Evolutionary conservation across 1,140 invertebrate genomes (phyloP).

Genomic region (Rhynchophorus ferrugineus): DNA sequence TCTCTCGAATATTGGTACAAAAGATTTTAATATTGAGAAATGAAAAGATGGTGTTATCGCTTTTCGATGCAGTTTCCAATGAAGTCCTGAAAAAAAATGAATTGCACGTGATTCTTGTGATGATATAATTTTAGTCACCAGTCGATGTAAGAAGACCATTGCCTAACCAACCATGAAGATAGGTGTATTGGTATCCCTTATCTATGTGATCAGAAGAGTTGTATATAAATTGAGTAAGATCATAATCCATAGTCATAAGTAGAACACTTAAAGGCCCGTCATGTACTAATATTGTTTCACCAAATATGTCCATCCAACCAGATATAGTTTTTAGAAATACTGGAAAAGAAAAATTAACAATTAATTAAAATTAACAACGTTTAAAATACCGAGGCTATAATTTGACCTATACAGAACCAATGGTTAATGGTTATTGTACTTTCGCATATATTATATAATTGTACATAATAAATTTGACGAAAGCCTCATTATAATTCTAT

Average conservation of each 20-base stretch:
- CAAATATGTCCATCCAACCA: slow-evolving; percentile 19
- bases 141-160: slow-evolving; percentile 64
- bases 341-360: too few relatives aligned
- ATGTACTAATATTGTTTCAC: slow-evolving; percentile 11
- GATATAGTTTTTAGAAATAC: slow-evolving; percentile 16
- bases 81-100: slow-evolving; percentile 23
- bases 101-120: too few relatives aligned
- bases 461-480: too few relatives aligned
- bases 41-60: slow-evolving; percentile 77
- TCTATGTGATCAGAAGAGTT: slow-evolving; percentile 62
- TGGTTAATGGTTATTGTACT: too few relatives aligned
- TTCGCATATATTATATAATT: too few relatives aligned
- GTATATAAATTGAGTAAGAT: slow-evolving; percentile 46
- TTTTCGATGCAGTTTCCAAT: slow-evolving; percentile 60
- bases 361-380: too few relatives aligned
- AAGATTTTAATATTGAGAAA: slow-evolving; percentile 74
- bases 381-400: too few relatives aligned
- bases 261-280: slow-evolving; percentile 8
- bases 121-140: too few relatives aligned
- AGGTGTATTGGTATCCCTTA: slow-evolving; percentile 66
- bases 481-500: too few relatives aligned
- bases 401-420: too few relatives aligned
- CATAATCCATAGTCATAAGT: slow-evolving; percentile 21
- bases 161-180: slow-evolving; percentile 71
- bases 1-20: slow-evolving; percentile 62